These are phyloP conservation scores for Leistus spinibarbis DNA, from an alignment of 2,888 invertebrate species.

Conservation along the genomic window DNA sequence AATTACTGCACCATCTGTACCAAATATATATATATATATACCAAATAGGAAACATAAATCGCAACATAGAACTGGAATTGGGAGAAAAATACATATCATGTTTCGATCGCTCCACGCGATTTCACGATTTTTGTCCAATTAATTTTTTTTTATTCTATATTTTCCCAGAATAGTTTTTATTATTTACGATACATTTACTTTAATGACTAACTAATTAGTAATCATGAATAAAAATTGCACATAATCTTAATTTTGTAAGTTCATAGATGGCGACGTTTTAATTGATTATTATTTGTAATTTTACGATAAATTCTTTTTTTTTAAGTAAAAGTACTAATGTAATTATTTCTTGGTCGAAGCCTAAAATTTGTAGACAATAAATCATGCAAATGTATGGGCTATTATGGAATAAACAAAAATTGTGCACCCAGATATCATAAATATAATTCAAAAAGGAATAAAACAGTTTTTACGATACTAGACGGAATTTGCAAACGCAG, in stretches of 20 bases:
- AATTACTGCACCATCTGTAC: not conserved
- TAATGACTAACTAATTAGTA: too few relatives aligned
- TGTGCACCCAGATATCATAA: not conserved
- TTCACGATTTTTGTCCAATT: not conserved
- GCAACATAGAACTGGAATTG: not conserved
- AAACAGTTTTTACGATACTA: conserved; percentile 16
- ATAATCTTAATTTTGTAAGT: too few relatives aligned
- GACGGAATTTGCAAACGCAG: not conserved
- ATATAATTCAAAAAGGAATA: conserved; percentile 9
- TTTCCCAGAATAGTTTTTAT: too few relatives aligned
- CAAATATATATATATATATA: not conserved
- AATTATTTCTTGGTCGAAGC: too few relatives aligned
- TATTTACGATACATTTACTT: too few relatives aligned
- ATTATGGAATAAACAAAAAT: not conserved
- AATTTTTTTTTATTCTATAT: not conserved
- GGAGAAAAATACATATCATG: not conserved
- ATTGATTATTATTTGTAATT: too few relatives aligned
- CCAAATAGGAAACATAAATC: not conserved
- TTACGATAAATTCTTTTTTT: too few relatives aligned
- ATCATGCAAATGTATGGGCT: not conserved
- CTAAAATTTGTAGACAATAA: not conserved
- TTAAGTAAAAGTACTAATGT: too few relatives aligned
- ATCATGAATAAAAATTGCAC: too few relatives aligned
- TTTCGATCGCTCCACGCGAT: not conserved
- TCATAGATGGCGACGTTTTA: too few relatives aligned